These are phyloP conservation scores for Diadema setosum DNA, from an alignment of 35 echinoderm and acorn worm genomes.

Conservation along the genomic window DNA sequence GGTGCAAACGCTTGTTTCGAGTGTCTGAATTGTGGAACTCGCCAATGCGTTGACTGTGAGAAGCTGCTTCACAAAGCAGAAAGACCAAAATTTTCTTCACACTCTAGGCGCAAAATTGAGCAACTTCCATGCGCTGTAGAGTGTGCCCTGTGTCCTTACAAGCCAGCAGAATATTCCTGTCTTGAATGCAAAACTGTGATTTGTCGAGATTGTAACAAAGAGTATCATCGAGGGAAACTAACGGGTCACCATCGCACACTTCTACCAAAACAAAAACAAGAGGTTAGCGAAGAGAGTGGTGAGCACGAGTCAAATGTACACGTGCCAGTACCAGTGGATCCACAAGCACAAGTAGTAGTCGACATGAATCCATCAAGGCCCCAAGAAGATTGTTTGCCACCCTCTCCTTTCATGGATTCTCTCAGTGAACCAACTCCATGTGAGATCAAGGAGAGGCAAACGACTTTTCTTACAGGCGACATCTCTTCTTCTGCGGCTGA, in stretches of 20 bases:
- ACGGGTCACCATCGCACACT: constrained; percentile 69
- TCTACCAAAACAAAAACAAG: constrained; percentile 60
- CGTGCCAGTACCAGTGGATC: background rate
- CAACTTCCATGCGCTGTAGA: constrained; percentile 65
- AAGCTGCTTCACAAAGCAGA: constrained; percentile 63
- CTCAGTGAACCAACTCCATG: background rate
- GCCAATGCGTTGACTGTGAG: constrained; percentile 83
- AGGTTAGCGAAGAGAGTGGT: background rate
- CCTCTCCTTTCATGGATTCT: background rate
- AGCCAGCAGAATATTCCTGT: constrained; percentile 69
- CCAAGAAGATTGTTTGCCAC: background rate
- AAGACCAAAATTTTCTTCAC: constrained; percentile 55
- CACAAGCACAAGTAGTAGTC: too few species aligned
- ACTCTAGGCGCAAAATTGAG: constrained; percentile 77
- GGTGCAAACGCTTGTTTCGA: constrained; percentile 65
- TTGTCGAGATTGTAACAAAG: constrained; percentile 80
- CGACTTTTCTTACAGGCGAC: background rate
- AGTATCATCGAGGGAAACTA: constrained; percentile 81
- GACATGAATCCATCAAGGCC: background rate
- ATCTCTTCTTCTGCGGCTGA: constrained; percentile 2
- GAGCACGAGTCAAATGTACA: too few species aligned
- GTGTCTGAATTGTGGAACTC: constrained; percentile 85
- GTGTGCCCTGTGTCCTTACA: constrained; percentile 87
- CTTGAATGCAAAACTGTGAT: constrained; percentile 77
- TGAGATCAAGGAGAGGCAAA: background rate